phyloP scores from a whole-genome alignment of 2,888 invertebrate species.

The Ormyrus nitidulus region DNA sequence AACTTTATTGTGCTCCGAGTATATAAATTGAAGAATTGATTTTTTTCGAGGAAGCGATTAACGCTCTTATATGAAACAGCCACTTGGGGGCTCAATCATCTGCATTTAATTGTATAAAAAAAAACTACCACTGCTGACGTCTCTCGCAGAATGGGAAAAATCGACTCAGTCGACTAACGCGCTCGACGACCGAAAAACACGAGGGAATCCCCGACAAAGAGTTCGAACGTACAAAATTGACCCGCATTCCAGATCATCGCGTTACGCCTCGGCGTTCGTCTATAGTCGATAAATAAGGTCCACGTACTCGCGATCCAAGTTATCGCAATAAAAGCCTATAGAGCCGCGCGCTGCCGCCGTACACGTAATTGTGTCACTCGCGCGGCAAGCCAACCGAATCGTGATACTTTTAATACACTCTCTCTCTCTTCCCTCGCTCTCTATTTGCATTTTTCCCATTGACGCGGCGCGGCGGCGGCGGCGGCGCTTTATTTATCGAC shows the following conservation, averaged over 20 bases:
- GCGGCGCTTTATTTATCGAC: too few species aligned
- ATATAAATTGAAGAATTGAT: not conserved
- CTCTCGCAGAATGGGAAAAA: not conserved
- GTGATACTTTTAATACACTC: constrained; percentile 42
- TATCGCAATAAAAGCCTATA: constrained; percentile 31
- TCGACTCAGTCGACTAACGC: constrained; percentile 8
- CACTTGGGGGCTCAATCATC: too few species aligned
- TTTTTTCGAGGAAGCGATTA: constrained; percentile 12
- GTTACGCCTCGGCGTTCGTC: not conserved
- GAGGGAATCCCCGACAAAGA: constrained; percentile 10
- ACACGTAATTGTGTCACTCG: constrained; percentile 49
- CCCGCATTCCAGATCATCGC: not conserved
- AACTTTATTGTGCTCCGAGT: constrained; percentile 3
- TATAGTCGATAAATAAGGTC: not conserved
- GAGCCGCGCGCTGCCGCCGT: not conserved
- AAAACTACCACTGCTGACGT: too few species aligned
- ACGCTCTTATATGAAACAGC: not conserved
- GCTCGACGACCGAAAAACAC: constrained; percentile 3
- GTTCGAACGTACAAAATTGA: constrained; percentile 4
- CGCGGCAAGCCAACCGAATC: constrained; percentile 28
- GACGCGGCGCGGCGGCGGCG: too few species aligned
- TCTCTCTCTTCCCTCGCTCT: not conserved
- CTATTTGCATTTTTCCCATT: too few species aligned
- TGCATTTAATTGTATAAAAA: too few species aligned
- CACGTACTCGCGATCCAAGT: not conserved